These are phyloP conservation scores for Tinea semifulvella DNA, from an alignment of 2,888 invertebrate species.

Conservation along the genomic window DNA sequence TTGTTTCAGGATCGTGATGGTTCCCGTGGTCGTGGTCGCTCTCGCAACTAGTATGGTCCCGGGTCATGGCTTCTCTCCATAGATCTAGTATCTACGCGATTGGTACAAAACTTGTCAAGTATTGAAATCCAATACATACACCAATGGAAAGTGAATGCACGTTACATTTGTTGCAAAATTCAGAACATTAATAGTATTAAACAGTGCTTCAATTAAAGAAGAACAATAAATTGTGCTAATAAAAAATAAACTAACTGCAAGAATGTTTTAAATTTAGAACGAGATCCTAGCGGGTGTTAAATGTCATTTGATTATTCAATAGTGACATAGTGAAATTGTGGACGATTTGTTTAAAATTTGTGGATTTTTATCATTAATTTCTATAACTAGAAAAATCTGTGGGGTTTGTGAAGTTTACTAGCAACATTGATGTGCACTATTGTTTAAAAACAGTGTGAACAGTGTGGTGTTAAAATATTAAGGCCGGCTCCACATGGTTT, in stretches of 20 bases:
- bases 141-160: neutral
- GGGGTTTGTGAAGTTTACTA: conserved; percentile 46
- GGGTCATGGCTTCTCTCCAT: conserved; percentile 65
- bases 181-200: conserved; percentile 40
- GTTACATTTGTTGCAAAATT: conserved; percentile 1
- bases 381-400: conserved; percentile 63
- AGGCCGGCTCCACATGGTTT: too few species aligned
- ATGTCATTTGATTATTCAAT: too few species aligned
- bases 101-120: conserved; percentile 49
- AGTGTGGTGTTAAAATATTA: conserved; percentile 5
- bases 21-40: conserved; percentile 56
- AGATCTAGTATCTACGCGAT: conserved; percentile 59
- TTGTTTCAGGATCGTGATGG: conserved; percentile 54
- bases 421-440: neutral
- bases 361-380: conserved; percentile 59
- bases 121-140: too few species aligned
- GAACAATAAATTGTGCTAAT: conserved; percentile 62
- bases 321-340: conserved; percentile 53
- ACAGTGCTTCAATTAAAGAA: conserved; percentile 55
- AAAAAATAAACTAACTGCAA: conserved; percentile 55
- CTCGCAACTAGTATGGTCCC: conserved; percentile 46
- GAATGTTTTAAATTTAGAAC: conserved; percentile 52
- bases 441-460: conserved; percentile 2
- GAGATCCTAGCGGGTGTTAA: conserved; percentile 63
- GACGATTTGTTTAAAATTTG: conserved; percentile 64